A percentile compares a stretch with the other conserved stretches of the same genome.
Evolutionary conservation across 2,113 vertebrate species (phyloP).

Genomic region (Todiramphus chloris): DNA sequence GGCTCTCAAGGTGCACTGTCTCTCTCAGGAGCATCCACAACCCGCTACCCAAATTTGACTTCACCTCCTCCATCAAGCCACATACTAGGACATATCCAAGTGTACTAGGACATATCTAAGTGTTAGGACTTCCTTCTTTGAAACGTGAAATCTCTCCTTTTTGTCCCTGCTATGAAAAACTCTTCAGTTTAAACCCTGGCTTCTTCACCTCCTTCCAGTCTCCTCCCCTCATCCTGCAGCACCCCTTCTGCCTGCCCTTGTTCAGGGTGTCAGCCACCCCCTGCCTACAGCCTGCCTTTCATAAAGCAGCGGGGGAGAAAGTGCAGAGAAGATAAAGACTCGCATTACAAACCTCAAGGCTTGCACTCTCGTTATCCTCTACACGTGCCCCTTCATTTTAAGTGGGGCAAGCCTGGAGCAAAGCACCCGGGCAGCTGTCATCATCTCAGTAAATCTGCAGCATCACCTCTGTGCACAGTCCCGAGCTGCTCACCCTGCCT

Average conservation of each 20-base stretch:
- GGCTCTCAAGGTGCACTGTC: background rate
- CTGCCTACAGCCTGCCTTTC: background rate
- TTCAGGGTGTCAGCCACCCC: background rate
- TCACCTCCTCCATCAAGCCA: background rate
- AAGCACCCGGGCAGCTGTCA: background rate
- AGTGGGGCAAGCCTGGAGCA: background rate
- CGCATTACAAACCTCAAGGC: background rate
- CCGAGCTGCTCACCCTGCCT: background rate
- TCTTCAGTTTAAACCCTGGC: background rate
- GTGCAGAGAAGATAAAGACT: fast-evolving
- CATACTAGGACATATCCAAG: background rate
- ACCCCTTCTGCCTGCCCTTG: background rate
- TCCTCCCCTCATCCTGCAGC: background rate
- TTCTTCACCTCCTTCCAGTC: background rate
- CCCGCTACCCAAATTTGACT: background rate
- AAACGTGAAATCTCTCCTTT: background rate
- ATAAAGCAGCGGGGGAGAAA: background rate
- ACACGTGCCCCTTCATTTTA: background rate
- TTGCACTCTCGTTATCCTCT: background rate
- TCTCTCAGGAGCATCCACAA: background rate
- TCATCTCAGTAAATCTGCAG: background rate
- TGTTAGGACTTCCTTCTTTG: background rate
- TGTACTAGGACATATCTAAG: background rate
- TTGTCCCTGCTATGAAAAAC: background rate
- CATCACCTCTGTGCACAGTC: background rate